A percentile compares a stretch with the other conserved stretches of the same genome.
These are phyloP conservation scores for Trissoscelio sp. DNA, from an alignment of 2,888 invertebrate species.

Conservation along the genomic window DNA sequence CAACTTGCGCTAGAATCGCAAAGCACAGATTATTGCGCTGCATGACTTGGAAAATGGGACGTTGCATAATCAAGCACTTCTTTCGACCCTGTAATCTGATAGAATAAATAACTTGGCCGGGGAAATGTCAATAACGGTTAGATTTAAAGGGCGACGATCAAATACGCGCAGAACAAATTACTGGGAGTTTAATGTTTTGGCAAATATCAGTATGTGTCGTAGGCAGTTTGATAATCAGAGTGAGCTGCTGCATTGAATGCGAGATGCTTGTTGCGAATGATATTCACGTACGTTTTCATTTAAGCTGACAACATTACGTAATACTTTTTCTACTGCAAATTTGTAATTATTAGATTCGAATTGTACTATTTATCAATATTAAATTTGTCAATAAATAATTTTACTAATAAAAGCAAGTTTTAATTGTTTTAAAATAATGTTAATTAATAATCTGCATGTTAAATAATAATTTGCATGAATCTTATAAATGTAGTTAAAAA, in stretches of 20 bases:
- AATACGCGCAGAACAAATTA: not conserved
- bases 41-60: constrained; percentile 62
- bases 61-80: constrained; percentile 54
- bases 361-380: too few relatives aligned
- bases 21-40: constrained; percentile 59
- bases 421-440: too few relatives aligned
- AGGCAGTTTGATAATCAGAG: not conserved
- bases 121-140: constrained; percentile 31
- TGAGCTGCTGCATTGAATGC: not conserved
- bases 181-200: not conserved
- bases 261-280: not conserved
- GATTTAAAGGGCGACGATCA: constrained; percentile 11
- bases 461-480: too few relatives aligned
- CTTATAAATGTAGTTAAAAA: too few relatives aligned
- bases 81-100: constrained; percentile 45
- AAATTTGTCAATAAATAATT: too few relatives aligned
- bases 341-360: too few relatives aligned
- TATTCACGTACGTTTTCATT: not conserved
- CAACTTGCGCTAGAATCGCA: constrained; percentile 58
- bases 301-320: not conserved
- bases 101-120: constrained; percentile 34
- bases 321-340: not conserved
- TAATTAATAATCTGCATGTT: too few relatives aligned
- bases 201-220: not conserved
- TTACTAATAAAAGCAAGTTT: too few relatives aligned